phyloP scores from a whole-genome alignment of 2,797 vertebrate genomes.

The Ctenochaetus hawaiiensis region DNA sequence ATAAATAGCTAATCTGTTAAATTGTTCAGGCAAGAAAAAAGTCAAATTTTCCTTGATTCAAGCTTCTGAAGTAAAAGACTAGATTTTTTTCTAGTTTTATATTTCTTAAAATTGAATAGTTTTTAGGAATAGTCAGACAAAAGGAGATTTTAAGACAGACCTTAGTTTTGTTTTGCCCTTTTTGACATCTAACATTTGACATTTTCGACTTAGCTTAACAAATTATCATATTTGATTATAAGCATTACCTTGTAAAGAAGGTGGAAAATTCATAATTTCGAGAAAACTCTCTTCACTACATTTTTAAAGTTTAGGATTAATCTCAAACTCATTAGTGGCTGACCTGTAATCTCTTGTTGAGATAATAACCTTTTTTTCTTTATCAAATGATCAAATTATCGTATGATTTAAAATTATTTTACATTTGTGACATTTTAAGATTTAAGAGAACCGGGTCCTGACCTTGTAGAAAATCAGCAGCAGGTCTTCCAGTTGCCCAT shows the following conservation, averaged over 20 bases:
- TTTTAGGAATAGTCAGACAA: neutral
- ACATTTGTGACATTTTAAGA: neutral
- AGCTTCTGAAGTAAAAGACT: neutral
- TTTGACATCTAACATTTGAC: neutral
- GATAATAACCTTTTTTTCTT: too few relatives aligned
- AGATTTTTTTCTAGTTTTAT: neutral
- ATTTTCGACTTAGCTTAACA: neutral
- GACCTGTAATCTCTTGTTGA: too few relatives aligned
- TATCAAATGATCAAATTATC: too few relatives aligned
- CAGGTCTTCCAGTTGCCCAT: constrained; percentile 94
- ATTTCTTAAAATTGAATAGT: neutral
- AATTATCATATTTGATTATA: neutral
- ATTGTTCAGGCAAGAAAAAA: neutral
- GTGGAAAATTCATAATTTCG: too few relatives aligned
- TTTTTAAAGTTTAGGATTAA: too few relatives aligned
- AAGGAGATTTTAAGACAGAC: neutral
- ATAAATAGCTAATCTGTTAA: neutral
- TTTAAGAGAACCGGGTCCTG: constrained; percentile 40
- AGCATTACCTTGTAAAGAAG: too few relatives aligned
- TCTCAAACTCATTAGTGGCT: too few relatives aligned
- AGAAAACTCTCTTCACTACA: too few relatives aligned
- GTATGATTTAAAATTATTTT: too few relatives aligned
- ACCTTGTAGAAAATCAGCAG: constrained; percentile 98
- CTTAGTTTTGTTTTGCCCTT: neutral
- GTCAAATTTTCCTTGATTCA: neutral